A percentile compares a stretch with the other conserved stretches of the same genome.
phyloP scores from a whole-genome alignment of 2,113 vertebrate genomes.

The Pelecanoides urinatrix region DNA sequence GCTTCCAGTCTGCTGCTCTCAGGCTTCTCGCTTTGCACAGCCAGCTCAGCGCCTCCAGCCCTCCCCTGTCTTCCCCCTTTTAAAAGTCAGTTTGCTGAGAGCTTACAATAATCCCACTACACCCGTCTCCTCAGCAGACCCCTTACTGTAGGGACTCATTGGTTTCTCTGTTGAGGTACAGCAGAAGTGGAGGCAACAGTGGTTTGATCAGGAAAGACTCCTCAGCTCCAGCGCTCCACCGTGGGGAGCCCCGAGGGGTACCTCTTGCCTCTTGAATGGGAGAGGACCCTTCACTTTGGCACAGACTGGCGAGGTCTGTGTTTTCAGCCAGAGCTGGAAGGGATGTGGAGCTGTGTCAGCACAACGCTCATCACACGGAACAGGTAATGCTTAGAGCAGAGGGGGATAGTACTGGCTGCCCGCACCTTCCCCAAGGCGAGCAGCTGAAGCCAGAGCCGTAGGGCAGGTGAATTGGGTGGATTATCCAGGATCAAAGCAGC shows the following conservation, averaged over 20 bases:
- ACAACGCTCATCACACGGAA: fast-evolving
- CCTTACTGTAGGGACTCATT: neutral
- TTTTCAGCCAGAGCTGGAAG: neutral
- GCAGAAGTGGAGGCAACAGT: fast-evolving
- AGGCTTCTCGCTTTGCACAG: neutral
- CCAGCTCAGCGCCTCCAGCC: neutral
- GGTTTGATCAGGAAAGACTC: neutral
- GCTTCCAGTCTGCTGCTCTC: neutral
- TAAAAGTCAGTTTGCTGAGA: neutral
- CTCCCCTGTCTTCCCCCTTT: fast-evolving
- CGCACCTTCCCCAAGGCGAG: neutral
- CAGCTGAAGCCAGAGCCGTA: neutral
- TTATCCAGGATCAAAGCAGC: neutral
- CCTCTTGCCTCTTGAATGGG: neutral
- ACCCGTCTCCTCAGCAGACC: neutral
- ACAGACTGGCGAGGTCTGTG: too few species aligned
- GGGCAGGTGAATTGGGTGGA: neutral
- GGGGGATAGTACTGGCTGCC: neutral
- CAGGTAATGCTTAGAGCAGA: neutral
- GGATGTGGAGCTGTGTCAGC: neutral
- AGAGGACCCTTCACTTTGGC: neutral
- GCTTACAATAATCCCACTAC: neutral
- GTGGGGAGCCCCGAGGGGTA: fast-evolving
- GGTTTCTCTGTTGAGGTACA: neutral
- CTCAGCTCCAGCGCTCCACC: neutral